These are phyloP conservation scores for Scartelaos histophorus DNA, from an alignment of 2,113 vertebrate species.

Conservation along the genomic window DNA sequence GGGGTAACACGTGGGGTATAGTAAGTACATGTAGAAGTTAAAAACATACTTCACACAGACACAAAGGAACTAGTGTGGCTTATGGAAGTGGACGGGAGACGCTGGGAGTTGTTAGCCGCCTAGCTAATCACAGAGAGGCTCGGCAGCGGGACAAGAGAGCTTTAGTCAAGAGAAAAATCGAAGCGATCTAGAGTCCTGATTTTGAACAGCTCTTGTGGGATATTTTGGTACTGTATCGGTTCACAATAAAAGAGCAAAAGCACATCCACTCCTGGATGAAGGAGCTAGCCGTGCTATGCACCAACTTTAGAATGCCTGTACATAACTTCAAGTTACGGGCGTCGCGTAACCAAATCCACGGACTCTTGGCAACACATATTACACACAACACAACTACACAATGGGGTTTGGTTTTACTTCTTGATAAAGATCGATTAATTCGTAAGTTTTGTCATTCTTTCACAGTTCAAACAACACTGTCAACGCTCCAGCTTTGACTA, in stretches of 20 bases:
- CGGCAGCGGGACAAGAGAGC: background rate
- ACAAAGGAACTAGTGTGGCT: background rate
- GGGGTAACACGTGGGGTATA: background rate
- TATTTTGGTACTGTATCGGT: background rate
- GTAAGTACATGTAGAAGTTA: background rate
- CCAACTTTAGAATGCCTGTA: slow-evolving; percentile 19
- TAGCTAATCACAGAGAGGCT: background rate
- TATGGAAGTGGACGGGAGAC: background rate
- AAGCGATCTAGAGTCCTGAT: background rate
- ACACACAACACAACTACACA: background rate
- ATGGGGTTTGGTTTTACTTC: background rate
- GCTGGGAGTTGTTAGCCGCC: background rate
- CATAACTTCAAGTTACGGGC: slow-evolving; percentile 2
- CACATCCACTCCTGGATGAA: background rate
- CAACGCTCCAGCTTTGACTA: background rate
- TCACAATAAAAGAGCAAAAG: background rate
- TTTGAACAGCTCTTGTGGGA: background rate
- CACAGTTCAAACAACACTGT: background rate
- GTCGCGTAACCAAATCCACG: background rate
- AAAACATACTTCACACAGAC: background rate
- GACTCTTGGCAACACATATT: background rate
- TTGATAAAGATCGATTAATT: background rate
- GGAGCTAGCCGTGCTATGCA: slow-evolving; percentile 2
- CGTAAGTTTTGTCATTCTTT: slow-evolving; percentile 3
- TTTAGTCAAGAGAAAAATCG: background rate